A percentile compares a stretch with the other conserved stretches of the same genome.
Evolutionary conservation across 2,113 vertebrate species (phyloP).

Genomic region (Hystrix cristata): DNA sequence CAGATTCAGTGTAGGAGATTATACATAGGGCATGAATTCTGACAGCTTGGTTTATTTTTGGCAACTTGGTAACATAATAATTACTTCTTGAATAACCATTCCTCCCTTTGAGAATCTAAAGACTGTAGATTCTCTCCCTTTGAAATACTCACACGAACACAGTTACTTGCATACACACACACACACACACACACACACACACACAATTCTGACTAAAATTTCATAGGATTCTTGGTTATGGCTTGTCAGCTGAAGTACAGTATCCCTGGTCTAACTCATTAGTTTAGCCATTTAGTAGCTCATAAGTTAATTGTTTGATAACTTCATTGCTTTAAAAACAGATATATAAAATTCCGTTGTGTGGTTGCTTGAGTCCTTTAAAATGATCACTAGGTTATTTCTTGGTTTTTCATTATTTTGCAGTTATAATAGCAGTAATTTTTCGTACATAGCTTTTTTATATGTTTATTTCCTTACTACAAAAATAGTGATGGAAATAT

Average conservation of each 20-base stretch:
- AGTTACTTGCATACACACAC: neutral
- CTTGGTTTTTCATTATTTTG: conserved; percentile 23
- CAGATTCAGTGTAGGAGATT: neutral
- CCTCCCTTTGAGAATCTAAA: conserved; percentile 6
- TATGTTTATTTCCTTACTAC: conserved; percentile 28
- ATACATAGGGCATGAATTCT: neutral
- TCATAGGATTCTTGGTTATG: neutral
- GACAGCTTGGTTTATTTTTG: conserved; percentile 6
- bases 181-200: neutral
- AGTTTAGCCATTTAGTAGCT: conserved; percentile 56
- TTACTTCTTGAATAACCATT: neutral
- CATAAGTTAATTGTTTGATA: conserved; percentile 11
- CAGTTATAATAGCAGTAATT: neutral
- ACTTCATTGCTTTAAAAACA: conserved; percentile 39
- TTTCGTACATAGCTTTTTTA: neutral
- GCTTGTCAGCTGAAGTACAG: neutral
- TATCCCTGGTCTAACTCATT: neutral
- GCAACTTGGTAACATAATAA: neutral
- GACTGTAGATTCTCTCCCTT: neutral
- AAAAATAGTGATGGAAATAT: neutral
- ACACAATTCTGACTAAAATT: neutral
- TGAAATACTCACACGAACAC: neutral
- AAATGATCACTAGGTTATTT: conserved; percentile 11
- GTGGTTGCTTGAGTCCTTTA: neutral
- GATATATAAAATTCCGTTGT: neutral